Evolutionary conservation across 2,888 invertebrate genomes (phyloP).

Genomic region (Acleris holmiana): DNA sequence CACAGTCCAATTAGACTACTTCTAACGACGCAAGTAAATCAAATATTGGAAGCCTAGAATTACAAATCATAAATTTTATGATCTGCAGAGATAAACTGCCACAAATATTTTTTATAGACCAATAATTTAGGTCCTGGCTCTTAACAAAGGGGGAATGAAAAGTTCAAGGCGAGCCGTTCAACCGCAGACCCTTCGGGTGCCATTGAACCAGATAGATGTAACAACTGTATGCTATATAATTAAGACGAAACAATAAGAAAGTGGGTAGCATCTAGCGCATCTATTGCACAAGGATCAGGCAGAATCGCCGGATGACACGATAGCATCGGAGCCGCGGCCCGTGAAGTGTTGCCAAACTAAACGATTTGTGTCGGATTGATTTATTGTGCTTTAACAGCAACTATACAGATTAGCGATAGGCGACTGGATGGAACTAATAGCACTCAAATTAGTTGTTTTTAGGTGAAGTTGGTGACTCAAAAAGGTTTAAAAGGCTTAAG

Average conservation of each 20-base stretch:
- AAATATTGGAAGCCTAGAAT: conserved; percentile 42
- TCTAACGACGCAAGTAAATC: conserved; percentile 13
- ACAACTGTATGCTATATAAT: conserved; percentile 61
- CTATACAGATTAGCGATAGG: conserved; percentile 30
- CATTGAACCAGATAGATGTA: conserved; percentile 64
- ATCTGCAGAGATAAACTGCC: conserved; percentile 20
- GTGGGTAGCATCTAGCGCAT: conserved; percentile 57
- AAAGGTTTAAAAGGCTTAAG: too few relatives aligned
- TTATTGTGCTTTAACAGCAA: conserved; percentile 54
- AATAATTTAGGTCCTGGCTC: too few relatives aligned
- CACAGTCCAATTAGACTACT: neutral
- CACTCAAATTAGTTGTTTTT: conserved; percentile 28
- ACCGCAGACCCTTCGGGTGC: conserved; percentile 39
- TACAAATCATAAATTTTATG: conserved; percentile 45
- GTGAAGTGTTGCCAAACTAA: conserved; percentile 69
- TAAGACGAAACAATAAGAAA: conserved; percentile 81
- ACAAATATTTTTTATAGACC: conserved; percentile 6
- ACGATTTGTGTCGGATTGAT: conserved; percentile 63
- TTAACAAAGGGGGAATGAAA: neutral
- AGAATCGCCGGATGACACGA: conserved; percentile 80
- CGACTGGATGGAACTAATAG: conserved; percentile 33
- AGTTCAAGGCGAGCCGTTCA: conserved; percentile 7
- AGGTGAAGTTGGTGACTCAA: too few relatives aligned
- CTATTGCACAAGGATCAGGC: conserved; percentile 65
- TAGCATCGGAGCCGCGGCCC: conserved; percentile 59